These are phyloP conservation scores for Malurus alboscapulatus DNA, from an alignment of 2,113 vertebrate species.

Conservation along the genomic window DNA sequence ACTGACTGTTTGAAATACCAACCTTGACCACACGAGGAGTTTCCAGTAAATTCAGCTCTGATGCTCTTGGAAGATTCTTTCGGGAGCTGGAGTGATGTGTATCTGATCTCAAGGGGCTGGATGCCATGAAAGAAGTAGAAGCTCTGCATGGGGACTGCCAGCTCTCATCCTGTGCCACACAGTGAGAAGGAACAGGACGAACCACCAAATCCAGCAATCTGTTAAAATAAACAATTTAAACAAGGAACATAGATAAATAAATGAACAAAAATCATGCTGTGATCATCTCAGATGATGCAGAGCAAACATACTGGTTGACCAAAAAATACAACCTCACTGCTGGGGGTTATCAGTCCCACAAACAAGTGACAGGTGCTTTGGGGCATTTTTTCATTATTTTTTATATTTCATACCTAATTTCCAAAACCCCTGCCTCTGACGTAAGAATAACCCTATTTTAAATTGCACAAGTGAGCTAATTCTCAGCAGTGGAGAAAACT, in stretches of 20 bases:
- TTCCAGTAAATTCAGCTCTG: conserved; percentile 86
- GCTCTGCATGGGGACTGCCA: conserved; percentile 64
- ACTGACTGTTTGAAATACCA: background rate
- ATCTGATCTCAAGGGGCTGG: conserved; percentile 43
- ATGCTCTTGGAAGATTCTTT: conserved; percentile 68
- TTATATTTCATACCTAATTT: background rate
- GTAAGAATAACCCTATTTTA: background rate
- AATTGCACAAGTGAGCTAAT: background rate
- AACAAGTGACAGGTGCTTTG: background rate
- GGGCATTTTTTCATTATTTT: background rate
- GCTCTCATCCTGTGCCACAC: conserved; percentile 32
- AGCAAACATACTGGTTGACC: background rate
- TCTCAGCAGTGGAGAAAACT: background rate
- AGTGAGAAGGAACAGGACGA: conserved; percentile 73
- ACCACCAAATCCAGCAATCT: conserved; percentile 87
- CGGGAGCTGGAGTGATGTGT: background rate
- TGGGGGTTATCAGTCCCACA: background rate
- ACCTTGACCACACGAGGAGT: conserved; percentile 93
- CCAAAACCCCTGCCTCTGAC: background rate
- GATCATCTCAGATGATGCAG: background rate
- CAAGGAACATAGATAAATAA: background rate
- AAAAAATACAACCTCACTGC: background rate
- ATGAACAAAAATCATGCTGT: background rate
- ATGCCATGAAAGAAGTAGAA: conserved; percentile 55
- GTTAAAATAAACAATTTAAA: background rate